phyloP scores from a whole-genome alignment of 1,140 invertebrate species.

The Drosophila bocqueti region DNA sequence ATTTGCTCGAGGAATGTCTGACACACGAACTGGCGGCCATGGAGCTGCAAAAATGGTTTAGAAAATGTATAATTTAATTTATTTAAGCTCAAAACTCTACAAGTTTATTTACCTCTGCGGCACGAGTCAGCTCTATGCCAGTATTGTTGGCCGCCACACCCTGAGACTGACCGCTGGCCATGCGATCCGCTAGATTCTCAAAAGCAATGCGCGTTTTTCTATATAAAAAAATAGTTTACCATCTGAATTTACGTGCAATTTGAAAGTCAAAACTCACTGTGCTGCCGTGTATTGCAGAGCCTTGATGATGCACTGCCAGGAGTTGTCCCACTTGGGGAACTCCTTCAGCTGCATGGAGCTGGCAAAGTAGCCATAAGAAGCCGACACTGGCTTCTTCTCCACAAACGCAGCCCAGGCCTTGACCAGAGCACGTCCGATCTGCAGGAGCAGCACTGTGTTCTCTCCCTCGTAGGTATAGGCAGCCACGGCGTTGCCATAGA shows the following conservation, averaged over 20 bases:
- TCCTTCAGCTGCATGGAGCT: constrained; percentile 78
- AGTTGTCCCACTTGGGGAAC: constrained; percentile 88
- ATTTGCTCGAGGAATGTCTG: constrained; percentile 87
- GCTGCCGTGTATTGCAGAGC: constrained; percentile 90
- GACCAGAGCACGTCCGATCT: constrained; percentile 93
- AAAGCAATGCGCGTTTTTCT: constrained; percentile 90
- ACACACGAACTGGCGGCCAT: constrained; percentile 91
- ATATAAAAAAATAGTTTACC: constrained; percentile 44
- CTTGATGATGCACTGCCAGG: constrained; percentile 87
- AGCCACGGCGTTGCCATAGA: constrained; percentile 93
- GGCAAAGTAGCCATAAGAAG: constrained; percentile 89
- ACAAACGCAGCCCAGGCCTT: constrained; percentile 89
- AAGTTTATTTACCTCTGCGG: constrained; percentile 87
- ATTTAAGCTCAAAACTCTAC: background rate
- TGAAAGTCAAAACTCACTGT: constrained; percentile 86
- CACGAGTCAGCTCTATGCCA: constrained; percentile 91
- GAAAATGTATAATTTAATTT: background rate
- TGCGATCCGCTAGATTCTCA: constrained; percentile 88
- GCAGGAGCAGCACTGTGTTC: constrained; percentile 96
- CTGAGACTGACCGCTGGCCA: constrained; percentile 87
- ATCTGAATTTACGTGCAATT: accelerated
- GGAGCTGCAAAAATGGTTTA: constrained; percentile 84
- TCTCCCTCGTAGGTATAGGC: constrained; percentile 98
- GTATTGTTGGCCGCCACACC: constrained; percentile 95
- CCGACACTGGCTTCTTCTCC: constrained; percentile 86